Base-by-base conservation (phyloP, 2,113 vertebrate genomes). In the Psammodynastes pulverulentus region DNA sequence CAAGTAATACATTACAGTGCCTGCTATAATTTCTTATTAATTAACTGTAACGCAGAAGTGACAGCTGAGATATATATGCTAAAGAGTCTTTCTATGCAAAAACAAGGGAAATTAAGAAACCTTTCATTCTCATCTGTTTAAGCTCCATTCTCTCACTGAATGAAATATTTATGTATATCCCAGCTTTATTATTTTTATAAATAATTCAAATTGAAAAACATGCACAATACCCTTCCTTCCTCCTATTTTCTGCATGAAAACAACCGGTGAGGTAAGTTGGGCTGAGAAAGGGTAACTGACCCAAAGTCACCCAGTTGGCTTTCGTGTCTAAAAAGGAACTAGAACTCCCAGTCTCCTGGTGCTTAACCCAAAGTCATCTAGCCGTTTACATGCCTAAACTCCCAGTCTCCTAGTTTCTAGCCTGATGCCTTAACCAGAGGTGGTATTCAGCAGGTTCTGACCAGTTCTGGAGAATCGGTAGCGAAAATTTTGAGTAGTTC, bases 1-100 rank as follows among this genome's bases (percentile, higher is more conserved):
- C 62, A 62, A 91, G 89, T 91, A 91, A 93, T 88, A 52, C 56
- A 93, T 88, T 53, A 89, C 72, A 62, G 72, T 13, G 52, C 29
- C 48, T 87, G 85, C 45, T 88, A 91, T 88, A 91, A 91, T 91
- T 93, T 88, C 86, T 62, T 84, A n/a, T 48, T 46, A 67, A 88
- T 94, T 85, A 45, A 90, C 67, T 52, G 54, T 62, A 84, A 54
- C 24, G 85, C 87, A 88, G 54, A 93, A 26, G 48, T 43, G 26
- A 90, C 91, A 23, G n/a, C 24, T 24, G 21, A 3, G 62, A 34
- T 54, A 84, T 49, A 43, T 90, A 87, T 10, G 49, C 53, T 84
- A 91, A 93, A 88, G 86, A 48, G 34, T 45, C 46, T 43, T 19
- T 62, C 54, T 67, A 43, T 67, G 84, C 46, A 53, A 72, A 67